Evolutionary conservation across 1,140 invertebrate genomes (phyloP), one percentile per base, ranked within the genome.

Genomic region (Heliothis subflexa): DNA sequence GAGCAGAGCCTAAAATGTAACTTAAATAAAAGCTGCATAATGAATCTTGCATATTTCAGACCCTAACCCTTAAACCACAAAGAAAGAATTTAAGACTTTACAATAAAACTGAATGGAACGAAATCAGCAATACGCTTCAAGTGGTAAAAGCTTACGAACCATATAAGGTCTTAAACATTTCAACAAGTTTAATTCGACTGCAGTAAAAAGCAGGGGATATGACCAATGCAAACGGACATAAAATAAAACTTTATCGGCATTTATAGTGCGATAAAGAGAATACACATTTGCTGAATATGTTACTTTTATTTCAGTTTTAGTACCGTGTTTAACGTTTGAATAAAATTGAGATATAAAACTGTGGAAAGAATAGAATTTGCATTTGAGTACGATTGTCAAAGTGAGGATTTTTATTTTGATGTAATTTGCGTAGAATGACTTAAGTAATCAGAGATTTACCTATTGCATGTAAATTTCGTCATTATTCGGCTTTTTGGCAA

Each of bases 231-330:
- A 16, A 62, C 25, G 33, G 33, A 40, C 7, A 75, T 74, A 78
- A 83, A 75, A 80, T 78, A 83, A 83, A 81, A 79, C 49, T 83
- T 83, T 81, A 79, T 81, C 70, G 77, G 40, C 75, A 13, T 68
- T 74, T 73, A 64, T 70, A 57, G 74, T 40, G 55, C 21, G 21
- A n/a, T 71, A 71, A 57, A 47, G 73, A 10, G 3, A 3, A 45
- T 59, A 57, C 76, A 78, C 76, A 61, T 14, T 21, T 3, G 50
- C 45, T 14, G 47, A 50, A 25, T 45, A 33, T n/a, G 25, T 14
- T 40, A 64, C 40, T 68, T 68, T 68, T 40, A 11, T 40, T 49
- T 68, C 21, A 5, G 12, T 68, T 49, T 47, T 50, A 3, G n/a
- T 5, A 3, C n/a, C n/a, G 55, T 59, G 12, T 45, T 40, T 64